These are phyloP conservation scores for Saccostrea echinata DNA, from an alignment of 1,140 invertebrate genomes.

Conservation along the genomic window DNA sequence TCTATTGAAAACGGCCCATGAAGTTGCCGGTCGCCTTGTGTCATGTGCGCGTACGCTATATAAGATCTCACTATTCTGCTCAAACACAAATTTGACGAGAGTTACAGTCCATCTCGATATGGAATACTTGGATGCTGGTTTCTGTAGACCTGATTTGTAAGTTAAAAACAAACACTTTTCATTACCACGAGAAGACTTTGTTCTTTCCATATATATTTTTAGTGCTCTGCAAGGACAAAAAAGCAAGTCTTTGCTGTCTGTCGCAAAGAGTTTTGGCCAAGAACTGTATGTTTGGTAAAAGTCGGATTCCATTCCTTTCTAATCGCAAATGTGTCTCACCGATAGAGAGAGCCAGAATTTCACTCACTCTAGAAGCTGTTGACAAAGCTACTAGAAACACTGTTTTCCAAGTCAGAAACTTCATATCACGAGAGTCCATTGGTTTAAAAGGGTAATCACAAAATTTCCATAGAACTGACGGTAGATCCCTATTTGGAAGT, in stretches of 20 bases:
- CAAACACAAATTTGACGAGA: slow-evolving; percentile 16
- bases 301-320: background rate
- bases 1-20: slow-evolving; percentile 26
- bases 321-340: background rate
- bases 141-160: too few relatives aligned
- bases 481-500: too few relatives aligned
- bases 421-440: too few relatives aligned
- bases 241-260: slow-evolving; percentile 6
- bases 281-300: slow-evolving; percentile 20
- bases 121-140: too few relatives aligned
- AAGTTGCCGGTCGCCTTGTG: background rate
- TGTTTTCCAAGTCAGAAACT: too few relatives aligned
- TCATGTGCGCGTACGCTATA: background rate
- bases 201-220: too few relatives aligned
- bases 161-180: too few relatives aligned
- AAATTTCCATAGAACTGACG: too few relatives aligned
- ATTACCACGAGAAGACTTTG: too few relatives aligned
- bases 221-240: background rate
- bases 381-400: background rate
- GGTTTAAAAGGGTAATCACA: too few relatives aligned
- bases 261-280: slow-evolving; percentile 25
- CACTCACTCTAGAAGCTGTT: slow-evolving; percentile 27
- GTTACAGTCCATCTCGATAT: slow-evolving; percentile 44
- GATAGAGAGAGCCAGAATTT: background rate
- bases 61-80: background rate